phyloP scores from a whole-genome alignment of 1,140 invertebrate species.

The Neodiprion lecontei region DNA sequence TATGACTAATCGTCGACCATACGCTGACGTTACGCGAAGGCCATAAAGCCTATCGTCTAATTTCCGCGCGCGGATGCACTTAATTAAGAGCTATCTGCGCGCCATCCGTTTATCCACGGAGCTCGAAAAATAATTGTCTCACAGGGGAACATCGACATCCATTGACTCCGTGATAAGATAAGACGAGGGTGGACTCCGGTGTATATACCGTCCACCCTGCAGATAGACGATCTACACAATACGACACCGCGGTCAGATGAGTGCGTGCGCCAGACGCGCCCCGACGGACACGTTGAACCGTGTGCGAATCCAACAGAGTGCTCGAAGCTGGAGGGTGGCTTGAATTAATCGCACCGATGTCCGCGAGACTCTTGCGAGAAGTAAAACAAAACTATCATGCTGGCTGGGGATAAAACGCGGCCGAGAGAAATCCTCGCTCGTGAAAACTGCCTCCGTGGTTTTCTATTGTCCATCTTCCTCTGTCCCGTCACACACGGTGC shows the following conservation, averaged over 20 bases:
- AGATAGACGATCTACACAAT: neutral
- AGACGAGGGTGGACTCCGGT: neutral
- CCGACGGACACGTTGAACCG: conserved; percentile 16
- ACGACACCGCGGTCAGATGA: neutral
- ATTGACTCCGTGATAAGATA: conserved; percentile 1
- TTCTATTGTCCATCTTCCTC: neutral
- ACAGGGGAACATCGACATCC: neutral
- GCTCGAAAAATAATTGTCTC: conserved; percentile 2
- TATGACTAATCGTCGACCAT: neutral
- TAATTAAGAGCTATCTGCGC: conserved; percentile 5
- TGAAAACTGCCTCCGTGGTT: neutral
- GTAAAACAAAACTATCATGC: conserved; percentile 61
- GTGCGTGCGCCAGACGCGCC: neutral
- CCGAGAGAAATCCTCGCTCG: neutral
- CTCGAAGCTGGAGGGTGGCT: conserved; percentile 26
- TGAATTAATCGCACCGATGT: conserved; percentile 42
- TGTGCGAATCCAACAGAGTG: conserved; percentile 8
- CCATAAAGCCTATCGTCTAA: conserved; percentile 1
- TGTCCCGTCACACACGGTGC: neutral
- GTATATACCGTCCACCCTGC: neutral
- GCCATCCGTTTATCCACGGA: conserved; percentile 1
- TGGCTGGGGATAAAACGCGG: conserved; percentile 43
- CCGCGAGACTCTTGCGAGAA: conserved; percentile 44
- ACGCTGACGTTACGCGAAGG: neutral
- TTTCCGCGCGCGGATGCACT: conserved; percentile 1